Base-by-base conservation (phyloP, 2,113 vertebrate species). In the Protomyctophum bolini region DNA sequence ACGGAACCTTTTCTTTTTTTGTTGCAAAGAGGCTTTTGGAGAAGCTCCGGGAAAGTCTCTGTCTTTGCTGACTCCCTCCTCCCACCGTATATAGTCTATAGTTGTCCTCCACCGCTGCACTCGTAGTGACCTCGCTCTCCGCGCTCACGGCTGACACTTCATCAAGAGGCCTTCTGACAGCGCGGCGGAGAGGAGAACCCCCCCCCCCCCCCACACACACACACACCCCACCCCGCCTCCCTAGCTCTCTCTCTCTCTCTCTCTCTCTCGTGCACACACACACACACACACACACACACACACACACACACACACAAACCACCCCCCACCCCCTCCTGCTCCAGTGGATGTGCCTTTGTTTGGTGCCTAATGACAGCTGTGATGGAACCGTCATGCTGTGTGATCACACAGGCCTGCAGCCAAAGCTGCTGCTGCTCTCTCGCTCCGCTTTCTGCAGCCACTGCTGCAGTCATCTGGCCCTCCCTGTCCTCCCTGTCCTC, bases 311-410 rank as follows among this genome's bases (percentile, higher is more conserved):
- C 33, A 1, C 59, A 6, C 60, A 12, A 14, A 12, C 47, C 58
- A 21, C 70, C 58, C 41, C 49, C 73, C 82, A 61, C 49, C 81
- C 76, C 70, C 71, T 72, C 21, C 46, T 72, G 67, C 80, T 74
- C 81, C 76, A 74, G 45, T 68, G 86, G 66, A 71, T 88, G 80
- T 66, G 80, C 75, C 78, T 86, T 81, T 83, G 86, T 91, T 90
- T 47, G 89, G 60, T 88, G 81, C 49, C 82, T 90, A 82, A 85
- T 86, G 92, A 84, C 87, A 85, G 90, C 85, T 54, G 84, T 86
- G 91, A 90, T 90, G 88, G 93, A 93, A 89, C 90, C 89, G 91
- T 90, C 90, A 83, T 80, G 78, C 79, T 89, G 83, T 76, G 84
- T 90, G 87, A 86, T 81, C 91, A 83, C 74, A 78, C 63, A 47